These are phyloP conservation scores for Craseonycteris thonglongyai DNA, from an alignment of 2,113 vertebrate genomes.

Conservation along the genomic window DNA sequence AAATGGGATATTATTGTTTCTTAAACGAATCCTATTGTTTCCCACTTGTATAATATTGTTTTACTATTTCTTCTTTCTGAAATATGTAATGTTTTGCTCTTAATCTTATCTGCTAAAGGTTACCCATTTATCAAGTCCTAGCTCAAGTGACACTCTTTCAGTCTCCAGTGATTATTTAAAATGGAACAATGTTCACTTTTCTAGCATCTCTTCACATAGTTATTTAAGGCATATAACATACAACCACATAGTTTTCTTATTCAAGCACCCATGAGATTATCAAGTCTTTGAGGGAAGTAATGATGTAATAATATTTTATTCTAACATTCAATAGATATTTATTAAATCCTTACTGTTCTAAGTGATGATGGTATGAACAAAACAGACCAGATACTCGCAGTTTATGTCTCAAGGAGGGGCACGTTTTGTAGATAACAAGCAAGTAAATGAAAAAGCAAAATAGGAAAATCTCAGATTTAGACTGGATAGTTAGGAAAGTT, in stretches of 20 bases:
- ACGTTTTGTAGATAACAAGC: not conserved
- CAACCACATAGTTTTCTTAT: not conserved
- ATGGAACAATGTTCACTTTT: not conserved
- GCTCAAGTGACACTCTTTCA: not conserved
- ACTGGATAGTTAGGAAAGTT: not conserved
- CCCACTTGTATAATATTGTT: not conserved
- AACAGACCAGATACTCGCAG: not conserved
- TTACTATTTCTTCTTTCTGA: not conserved
- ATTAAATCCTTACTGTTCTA: not conserved
- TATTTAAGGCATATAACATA: not conserved
- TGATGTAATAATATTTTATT: not conserved
- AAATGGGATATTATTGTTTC: not conserved
- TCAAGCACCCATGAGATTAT: not conserved
- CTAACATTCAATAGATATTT: not conserved
- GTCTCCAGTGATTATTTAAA: not conserved
- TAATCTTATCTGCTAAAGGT: not conserved
- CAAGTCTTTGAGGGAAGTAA: not conserved
- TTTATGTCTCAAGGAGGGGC: not conserved
- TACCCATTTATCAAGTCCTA: not conserved
- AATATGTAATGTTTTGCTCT: not conserved
- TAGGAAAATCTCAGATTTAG: not conserved
- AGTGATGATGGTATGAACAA: not conserved
- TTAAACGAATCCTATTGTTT: not conserved
- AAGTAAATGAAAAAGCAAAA: not conserved
- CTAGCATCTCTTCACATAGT: not conserved